Evolutionary conservation across 1,140 invertebrate genomes (phyloP).

Genomic region (Drusus annulatus): DNA sequence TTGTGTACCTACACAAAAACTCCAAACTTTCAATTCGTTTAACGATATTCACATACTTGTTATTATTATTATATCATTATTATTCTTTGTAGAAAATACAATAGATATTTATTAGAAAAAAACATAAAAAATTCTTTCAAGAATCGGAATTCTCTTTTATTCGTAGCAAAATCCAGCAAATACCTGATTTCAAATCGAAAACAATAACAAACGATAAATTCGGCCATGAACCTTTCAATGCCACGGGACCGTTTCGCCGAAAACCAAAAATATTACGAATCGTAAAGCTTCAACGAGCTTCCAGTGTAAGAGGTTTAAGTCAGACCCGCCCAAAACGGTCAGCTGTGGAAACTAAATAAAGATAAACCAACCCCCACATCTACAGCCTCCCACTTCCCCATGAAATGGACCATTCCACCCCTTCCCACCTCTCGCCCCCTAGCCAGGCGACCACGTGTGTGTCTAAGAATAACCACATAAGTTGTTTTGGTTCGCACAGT

Average conservation of each 20-base stretch:
- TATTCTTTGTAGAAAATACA: too few species aligned
- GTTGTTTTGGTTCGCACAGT: conserved; percentile 28
- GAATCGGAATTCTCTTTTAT: background rate
- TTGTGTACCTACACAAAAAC: too few species aligned
- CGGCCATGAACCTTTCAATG: conserved; percentile 42
- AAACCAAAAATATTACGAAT: conserved; percentile 36
- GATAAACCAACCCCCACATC: conserved; percentile 35
- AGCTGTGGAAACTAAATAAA: conserved; percentile 44
- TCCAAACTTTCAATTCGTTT: too few species aligned
- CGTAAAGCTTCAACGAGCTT: conserved; percentile 33
- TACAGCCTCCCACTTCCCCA: background rate
- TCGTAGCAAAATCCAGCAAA: background rate
- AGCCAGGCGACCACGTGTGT: conserved; percentile 34
- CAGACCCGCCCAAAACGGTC: conserved; percentile 34
- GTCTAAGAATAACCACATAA: conserved; percentile 42
- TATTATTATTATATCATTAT: too few species aligned
- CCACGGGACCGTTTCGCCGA: conserved; percentile 21
- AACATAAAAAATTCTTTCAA: too few species aligned
- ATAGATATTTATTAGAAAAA: too few species aligned
- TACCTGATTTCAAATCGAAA: conserved; percentile 19
- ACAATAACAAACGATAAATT: conserved; percentile 41
- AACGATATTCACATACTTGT: too few species aligned
- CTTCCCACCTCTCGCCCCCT: background rate
- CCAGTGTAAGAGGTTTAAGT: conserved; percentile 35
- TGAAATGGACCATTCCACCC: conserved; percentile 24